Conservation (phyloP, 2,113 vertebrate species). For the Theristicus caerulescens region DNA sequence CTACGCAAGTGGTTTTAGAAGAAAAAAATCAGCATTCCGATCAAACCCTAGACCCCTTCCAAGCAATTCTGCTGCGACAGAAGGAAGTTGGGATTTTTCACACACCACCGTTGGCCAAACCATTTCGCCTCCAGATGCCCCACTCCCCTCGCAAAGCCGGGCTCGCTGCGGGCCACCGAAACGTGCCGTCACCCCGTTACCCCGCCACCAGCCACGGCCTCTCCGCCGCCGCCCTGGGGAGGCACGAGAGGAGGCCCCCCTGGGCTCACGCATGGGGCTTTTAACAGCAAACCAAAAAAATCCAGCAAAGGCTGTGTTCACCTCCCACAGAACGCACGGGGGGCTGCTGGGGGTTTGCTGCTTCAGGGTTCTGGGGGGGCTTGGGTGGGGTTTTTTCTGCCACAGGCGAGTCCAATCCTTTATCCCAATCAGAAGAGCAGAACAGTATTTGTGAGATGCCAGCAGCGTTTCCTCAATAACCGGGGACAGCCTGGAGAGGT, state of each 20-base stretch:
- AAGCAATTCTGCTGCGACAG: not conserved
- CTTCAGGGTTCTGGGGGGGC: not conserved
- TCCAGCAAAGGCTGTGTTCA: not conserved
- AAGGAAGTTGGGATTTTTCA: not conserved
- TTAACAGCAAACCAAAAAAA: not conserved
- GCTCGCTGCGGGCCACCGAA: not conserved
- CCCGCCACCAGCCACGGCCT: not conserved
- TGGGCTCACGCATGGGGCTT: fast-evolving
- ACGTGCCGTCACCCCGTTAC: fast-evolving
- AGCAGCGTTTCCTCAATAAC: not conserved
- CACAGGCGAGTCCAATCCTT: fast-evolving
- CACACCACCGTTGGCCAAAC: not conserved
- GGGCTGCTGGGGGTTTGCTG: not conserved
- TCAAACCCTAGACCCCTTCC: not conserved
- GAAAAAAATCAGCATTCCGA: not conserved
- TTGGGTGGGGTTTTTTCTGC: not conserved
- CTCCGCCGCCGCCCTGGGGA: not conserved
- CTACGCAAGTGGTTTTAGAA: fast-evolving
- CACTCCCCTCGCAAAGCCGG: not conserved
- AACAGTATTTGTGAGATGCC: not conserved
- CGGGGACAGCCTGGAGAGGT: not conserved
- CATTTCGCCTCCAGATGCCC: not conserved
- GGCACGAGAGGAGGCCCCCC: not conserved
- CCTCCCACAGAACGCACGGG: not conserved
- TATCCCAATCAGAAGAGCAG: not conserved